These are phyloP conservation scores for Plotosus lineatus DNA, from an alignment of 2,113 vertebrate genomes.

Conservation along the genomic window DNA sequence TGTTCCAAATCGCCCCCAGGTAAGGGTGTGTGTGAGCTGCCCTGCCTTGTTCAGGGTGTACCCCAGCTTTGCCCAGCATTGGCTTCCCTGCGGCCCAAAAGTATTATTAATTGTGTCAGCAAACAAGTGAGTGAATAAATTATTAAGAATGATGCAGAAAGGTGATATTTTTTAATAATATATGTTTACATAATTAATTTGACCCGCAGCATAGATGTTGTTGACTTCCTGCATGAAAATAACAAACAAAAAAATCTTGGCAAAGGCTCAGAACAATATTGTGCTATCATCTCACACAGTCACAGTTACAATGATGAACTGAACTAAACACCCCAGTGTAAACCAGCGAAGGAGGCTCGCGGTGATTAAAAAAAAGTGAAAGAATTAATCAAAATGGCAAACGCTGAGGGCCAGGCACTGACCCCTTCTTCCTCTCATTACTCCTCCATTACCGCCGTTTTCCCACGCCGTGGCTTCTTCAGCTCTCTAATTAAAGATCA, in stretches of 20 bases:
- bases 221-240: too few relatives aligned
- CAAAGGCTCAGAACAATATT: background rate
- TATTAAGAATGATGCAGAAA: too few relatives aligned
- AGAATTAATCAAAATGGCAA: constrained; percentile 96
- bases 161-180: too few relatives aligned
- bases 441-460: constrained; percentile 82
- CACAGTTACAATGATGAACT: constrained; percentile 13
- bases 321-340: constrained; percentile 69
- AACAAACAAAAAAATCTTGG: background rate
- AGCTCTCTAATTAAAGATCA: constrained; percentile 94
- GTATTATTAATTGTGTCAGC: too few relatives aligned
- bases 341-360: constrained; percentile 78
- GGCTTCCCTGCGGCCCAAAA: too few relatives aligned
- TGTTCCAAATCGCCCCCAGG: too few relatives aligned
- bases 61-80: too few relatives aligned
- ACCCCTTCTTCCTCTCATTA: constrained; percentile 90
- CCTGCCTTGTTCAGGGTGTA: too few relatives aligned
- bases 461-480: constrained; percentile 86
- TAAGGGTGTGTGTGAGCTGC: too few relatives aligned
- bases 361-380: constrained; percentile 82
- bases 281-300: background rate
- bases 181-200: too few relatives aligned
- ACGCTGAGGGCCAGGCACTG: constrained; percentile 80
- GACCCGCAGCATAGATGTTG: too few relatives aligned
- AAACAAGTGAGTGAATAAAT: too few relatives aligned